Conservation (phyloP, 1,140 invertebrate species). For the Drosophila bifasciata region DNA sequence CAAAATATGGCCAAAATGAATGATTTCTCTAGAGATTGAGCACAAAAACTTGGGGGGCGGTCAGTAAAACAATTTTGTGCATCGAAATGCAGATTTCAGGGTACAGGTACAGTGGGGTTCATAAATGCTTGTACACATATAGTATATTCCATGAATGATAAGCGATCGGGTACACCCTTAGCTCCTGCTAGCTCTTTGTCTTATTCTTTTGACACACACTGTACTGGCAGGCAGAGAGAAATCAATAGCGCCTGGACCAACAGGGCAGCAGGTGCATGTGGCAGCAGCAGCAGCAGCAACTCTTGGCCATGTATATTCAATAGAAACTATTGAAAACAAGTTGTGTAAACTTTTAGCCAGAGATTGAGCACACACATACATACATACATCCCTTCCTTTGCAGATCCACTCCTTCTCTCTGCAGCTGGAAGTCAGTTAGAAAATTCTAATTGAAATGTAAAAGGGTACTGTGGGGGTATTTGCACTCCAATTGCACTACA, state of each 20-base stretch:
- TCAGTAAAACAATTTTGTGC: conserved; percentile 16
- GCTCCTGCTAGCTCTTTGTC: not conserved
- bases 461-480: conserved; percentile 35
- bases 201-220: conserved; percentile 26
- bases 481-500: conserved; percentile 9
- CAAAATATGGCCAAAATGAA: conserved; percentile 27
- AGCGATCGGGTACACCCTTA: too few relatives aligned
- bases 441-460: conserved; percentile 55
- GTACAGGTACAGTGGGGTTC: conserved; percentile 12
- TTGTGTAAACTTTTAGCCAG: conserved; percentile 51
- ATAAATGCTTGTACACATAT: not conserved
- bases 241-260: conserved; percentile 37
- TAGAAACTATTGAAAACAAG: conserved; percentile 57
- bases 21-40: conserved; percentile 40
- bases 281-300: conserved; percentile 7
- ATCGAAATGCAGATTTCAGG: too few relatives aligned
- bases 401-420: too few relatives aligned
- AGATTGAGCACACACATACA: conserved; percentile 29
- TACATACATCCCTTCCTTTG: not conserved
- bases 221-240: conserved; percentile 24
- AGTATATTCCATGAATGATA: too few relatives aligned
- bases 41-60: conserved; percentile 33
- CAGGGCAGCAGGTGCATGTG: conserved; percentile 8
- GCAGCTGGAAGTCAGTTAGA: conserved; percentile 28
- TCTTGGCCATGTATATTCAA: conserved; percentile 38